Evolutionary conservation across 2,888 invertebrate genomes (phyloP), one percentile per base, ranked within the genome.

Genomic region (Cephus nigrinus): DNA sequence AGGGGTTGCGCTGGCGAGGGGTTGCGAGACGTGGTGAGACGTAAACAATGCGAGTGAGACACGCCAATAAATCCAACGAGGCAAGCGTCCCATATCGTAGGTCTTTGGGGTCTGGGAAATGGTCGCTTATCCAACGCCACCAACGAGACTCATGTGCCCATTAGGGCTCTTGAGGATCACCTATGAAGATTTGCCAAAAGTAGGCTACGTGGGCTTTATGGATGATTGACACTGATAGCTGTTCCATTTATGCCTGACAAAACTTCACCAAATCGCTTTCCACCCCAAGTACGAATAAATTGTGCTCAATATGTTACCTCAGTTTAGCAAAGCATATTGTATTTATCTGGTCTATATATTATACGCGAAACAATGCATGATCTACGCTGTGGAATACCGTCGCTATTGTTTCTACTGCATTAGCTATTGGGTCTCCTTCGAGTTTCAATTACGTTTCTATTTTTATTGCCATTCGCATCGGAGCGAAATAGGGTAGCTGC

Each of bases 21-120:
- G 86, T 86, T 85, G 84, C 82, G 82, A 78, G 76, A 75, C 78
- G 75, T 77, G 77, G 78, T 75, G 31, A 75, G 81, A 84, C 84
- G 83, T 85, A 86, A 86, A 87, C 86, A 88, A 87, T 86, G 55
- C 55, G 84, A 83, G 76, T 73, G 81, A 83, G 84, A 81, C 81
- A 82, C 80, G 84, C 80, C 83, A 82, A 86, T 87, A 88, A 87
- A 87, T 86, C 86, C 81, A 71, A 79, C 77, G 74, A 71, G 15
- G 9, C 73, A 78, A 78, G 75, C 71, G 72, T 76, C 79, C 68
- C 72, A 68, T 75, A 72, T 78, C 76, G 73, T 78, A 74, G 78
- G 84, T 84, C 85, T 85, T 85, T 84, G 84, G 81, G 82, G 82
- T 83, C 83, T 83, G 82, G 84, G 81, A 85, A 85, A 81, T 82